phyloP scores from a whole-genome alignment of 2,797 vertebrate genomes.

The Poeciliopsis presidionis region DNA sequence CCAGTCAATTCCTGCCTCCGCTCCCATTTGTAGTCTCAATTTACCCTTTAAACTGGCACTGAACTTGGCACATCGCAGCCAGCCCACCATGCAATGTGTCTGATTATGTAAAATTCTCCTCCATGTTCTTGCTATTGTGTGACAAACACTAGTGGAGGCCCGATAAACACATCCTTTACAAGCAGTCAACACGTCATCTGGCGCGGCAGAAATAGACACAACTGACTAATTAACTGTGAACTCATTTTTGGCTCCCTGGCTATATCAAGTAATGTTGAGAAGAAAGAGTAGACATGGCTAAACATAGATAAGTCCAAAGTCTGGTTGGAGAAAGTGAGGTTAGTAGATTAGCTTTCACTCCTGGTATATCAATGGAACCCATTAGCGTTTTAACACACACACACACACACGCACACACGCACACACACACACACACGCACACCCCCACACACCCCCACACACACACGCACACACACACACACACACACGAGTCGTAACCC shows the following conservation, averaged over 20 bases:
- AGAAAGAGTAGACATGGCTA: slow-evolving; percentile 68
- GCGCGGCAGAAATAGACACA: slow-evolving; percentile 69
- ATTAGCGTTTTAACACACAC: neutral
- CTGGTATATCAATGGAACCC: slow-evolving; percentile 27
- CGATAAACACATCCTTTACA: slow-evolving; percentile 65
- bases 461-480: no score
- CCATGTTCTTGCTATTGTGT: slow-evolving; percentile 28
- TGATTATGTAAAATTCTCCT: slow-evolving; percentile 27
- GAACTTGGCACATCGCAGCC: slow-evolving; percentile 41
- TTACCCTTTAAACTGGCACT: slow-evolving; percentile 45
- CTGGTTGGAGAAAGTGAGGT: slow-evolving; percentile 13
- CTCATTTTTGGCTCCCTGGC: slow-evolving; percentile 52
- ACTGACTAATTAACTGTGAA: slow-evolving; percentile 70
- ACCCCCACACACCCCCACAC: no score
- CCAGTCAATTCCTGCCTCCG: slow-evolving; percentile 32
- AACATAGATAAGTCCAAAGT: slow-evolving; percentile 59
- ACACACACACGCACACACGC: no score
- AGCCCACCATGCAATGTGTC: slow-evolving; percentile 41
- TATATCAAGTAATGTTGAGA: slow-evolving; percentile 66
- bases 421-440: no score
- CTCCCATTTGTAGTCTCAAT: slow-evolving; percentile 37
- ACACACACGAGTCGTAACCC: no score
- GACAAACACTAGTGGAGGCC: slow-evolving; percentile 42
- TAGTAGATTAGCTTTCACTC: slow-evolving; percentile 40
- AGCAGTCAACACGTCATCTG: slow-evolving; percentile 67